A percentile compares a stretch with the other conserved stretches of the same genome.
These are phyloP conservation scores for Anoplophora glabripennis DNA, from an alignment of 1,140 invertebrate species.

Conservation along the genomic window DNA sequence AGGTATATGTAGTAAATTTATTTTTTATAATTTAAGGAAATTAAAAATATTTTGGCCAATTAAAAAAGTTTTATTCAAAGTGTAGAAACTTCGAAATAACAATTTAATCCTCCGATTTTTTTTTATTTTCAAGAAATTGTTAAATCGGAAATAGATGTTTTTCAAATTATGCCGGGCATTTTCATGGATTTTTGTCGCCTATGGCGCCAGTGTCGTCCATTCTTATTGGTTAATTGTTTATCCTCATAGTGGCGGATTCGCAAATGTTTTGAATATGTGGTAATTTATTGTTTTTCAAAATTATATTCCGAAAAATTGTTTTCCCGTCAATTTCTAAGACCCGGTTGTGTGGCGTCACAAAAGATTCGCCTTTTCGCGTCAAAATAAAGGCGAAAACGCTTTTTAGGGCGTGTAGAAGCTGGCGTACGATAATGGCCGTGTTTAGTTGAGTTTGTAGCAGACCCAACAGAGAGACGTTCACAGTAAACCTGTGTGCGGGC, in stretches of 20 bases:
- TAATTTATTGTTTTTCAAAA: constrained; percentile 21
- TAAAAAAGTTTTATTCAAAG: no score
- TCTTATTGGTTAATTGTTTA: constrained; percentile 36
- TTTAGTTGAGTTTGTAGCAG: constrained; percentile 4
- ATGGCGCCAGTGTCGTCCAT: constrained; percentile 16
- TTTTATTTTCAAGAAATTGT: no score
- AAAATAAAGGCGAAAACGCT: constrained; percentile 11
- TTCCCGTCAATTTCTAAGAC: neutral
- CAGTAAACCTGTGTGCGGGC: constrained; percentile 4
- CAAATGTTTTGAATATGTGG: constrained; percentile 38
- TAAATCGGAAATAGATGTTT: no score
- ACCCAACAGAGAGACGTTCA: constrained; percentile 16
- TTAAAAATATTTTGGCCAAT: no score
- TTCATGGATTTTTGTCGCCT: no score
- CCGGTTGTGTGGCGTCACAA: neutral
- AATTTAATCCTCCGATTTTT: no score
- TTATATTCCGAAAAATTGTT: constrained; percentile 9
- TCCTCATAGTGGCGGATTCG: constrained; percentile 34
- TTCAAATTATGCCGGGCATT: no score
- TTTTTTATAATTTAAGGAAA: no score
- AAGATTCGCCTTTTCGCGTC: neutral
- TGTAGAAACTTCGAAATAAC: no score
- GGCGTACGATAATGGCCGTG: constrained; percentile 25
- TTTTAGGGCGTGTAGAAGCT: constrained; percentile 38
- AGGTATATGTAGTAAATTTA: no score